Conservation (phyloP, 2,888 invertebrate genomes). For the Priocnemis perturbator region DNA sequence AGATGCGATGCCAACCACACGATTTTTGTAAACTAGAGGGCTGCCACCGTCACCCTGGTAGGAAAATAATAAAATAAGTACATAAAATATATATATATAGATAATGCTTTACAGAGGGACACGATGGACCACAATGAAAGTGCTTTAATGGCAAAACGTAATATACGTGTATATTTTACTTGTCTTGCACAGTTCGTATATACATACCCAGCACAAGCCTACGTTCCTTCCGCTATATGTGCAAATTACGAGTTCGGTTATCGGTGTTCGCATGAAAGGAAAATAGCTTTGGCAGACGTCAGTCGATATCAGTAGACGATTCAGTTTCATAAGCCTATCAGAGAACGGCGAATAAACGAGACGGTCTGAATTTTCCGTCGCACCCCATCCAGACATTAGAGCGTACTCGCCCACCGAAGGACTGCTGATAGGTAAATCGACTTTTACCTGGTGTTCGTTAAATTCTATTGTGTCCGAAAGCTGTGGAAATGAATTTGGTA, state of each 20-base stretch:
- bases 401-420: neutral
- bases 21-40: constrained; percentile 31
- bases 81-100: neutral
- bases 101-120: too few species aligned
- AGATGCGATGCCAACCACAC: constrained; percentile 41
- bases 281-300: neutral
- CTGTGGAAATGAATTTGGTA: neutral
- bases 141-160: too few species aligned
- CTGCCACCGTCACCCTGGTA: constrained; percentile 50
- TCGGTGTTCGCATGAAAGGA: neutral
- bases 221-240: constrained; percentile 12
- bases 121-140: too few species aligned
- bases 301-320: neutral
- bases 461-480: neutral
- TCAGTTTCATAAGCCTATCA: neutral
- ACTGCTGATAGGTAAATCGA: neutral
- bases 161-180: too few species aligned
- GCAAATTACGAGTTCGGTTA: constrained; percentile 24
- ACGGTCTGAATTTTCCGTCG: too few species aligned
- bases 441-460: neutral
- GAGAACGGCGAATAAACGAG: neutral
- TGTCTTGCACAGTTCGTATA: neutral
- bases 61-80: neutral
- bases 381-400: constrained; percentile 10
- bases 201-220: constrained; percentile 42